Conservation (phyloP, 1,140 invertebrate genomes). For the Phocides pigmalion region DNA sequence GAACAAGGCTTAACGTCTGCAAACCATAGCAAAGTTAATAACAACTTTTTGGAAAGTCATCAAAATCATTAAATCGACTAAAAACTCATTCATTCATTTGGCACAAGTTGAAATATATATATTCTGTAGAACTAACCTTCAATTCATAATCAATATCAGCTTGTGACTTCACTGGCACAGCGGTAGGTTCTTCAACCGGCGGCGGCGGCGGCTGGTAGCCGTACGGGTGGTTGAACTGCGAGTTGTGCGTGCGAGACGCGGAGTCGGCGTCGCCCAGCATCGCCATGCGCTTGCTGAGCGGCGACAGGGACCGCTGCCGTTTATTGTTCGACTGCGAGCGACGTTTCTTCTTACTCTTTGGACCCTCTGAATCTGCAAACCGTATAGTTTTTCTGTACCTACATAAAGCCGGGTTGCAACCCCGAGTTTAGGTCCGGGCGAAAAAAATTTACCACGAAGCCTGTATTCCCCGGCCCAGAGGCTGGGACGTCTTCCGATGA, state of each 20-base stretch:
- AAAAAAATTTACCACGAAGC: too few relatives aligned
- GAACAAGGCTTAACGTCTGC: too few relatives aligned
- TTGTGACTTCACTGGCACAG: conserved; percentile 56
- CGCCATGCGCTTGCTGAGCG: conserved; percentile 91
- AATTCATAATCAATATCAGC: conserved; percentile 87
- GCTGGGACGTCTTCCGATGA: too few relatives aligned
- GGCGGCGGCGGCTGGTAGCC: conserved; percentile 74
- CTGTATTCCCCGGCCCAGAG: too few relatives aligned
- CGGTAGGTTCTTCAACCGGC: conserved; percentile 59
- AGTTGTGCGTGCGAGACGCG: conserved; percentile 84
- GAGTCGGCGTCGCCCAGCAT: conserved; percentile 84
- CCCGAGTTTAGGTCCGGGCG: too few relatives aligned
- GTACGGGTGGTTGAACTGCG: conserved; percentile 84
- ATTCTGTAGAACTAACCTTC: conserved; percentile 78
- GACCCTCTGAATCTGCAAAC: conserved; percentile 82
- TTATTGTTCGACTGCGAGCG: conserved; percentile 85
- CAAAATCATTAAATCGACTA: too few relatives aligned
- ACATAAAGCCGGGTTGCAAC: too few relatives aligned
- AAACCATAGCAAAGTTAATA: too few relatives aligned
- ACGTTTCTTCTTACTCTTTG: conserved; percentile 86
- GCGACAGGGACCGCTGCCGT: conserved; percentile 89
- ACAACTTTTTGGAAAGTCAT: too few relatives aligned
- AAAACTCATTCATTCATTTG: too few relatives aligned
- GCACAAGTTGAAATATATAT: too few relatives aligned
- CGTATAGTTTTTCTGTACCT: conserved; percentile 39